phyloP scores from a whole-genome alignment of 2,113 vertebrate genomes.

The Psilopogon haemacephalus region DNA sequence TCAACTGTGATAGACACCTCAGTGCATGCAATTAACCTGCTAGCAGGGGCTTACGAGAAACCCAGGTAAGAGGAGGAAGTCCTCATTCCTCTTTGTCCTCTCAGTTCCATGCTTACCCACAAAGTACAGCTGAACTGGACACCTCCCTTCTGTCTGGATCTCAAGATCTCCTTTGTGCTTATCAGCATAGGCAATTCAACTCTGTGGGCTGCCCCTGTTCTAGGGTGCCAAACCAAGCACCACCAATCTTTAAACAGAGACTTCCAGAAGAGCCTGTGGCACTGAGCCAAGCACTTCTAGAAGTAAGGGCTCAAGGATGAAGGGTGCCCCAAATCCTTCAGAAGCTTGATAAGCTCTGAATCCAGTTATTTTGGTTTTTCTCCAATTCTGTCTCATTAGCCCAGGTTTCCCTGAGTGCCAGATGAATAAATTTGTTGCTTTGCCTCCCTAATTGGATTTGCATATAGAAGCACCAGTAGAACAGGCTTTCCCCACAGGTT shows the following conservation, averaged over 20 bases:
- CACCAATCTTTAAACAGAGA: not conserved
- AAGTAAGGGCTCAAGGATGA: not conserved
- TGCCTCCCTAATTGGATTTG: not conserved
- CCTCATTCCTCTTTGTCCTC: not conserved
- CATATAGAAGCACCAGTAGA: not conserved
- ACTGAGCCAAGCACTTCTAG: not conserved
- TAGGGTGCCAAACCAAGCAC: not conserved
- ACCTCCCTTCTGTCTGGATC: not conserved
- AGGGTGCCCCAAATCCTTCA: not conserved
- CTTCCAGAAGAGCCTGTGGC: not conserved
- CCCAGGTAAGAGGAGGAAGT: not conserved
- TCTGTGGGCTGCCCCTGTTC: not conserved
- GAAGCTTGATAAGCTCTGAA: not conserved
- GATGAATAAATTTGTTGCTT: not conserved
- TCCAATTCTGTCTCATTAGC: not conserved
- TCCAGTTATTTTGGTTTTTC: not conserved
- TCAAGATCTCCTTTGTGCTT: not conserved
- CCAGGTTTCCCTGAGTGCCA: not conserved
- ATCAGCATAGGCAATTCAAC: not conserved
- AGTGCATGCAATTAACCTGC: not conserved
- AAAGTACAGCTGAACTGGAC: not conserved
- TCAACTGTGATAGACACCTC: not conserved
- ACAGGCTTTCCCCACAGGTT: not conserved
- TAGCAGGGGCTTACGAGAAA: conserved; percentile 14
- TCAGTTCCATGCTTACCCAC: not conserved